Base-by-base conservation (phyloP, 2,113 vertebrate genomes). In the Odontophorus gujanensis region DNA sequence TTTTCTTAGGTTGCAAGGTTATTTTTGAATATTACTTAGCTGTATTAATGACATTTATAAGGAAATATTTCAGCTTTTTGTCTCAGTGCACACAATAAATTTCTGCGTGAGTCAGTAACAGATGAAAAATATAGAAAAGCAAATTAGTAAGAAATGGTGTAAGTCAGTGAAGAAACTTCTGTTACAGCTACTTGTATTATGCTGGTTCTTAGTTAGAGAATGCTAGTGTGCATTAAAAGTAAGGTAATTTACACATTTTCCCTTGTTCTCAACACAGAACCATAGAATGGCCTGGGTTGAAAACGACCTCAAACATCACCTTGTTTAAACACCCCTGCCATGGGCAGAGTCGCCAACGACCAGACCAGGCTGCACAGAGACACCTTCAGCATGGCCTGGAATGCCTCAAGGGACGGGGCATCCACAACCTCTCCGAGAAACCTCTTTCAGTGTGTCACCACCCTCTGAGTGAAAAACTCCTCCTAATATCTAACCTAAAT, bases 201-300 rank as follows among this genome's bases (percentile, higher is more conserved):
- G 4, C 3, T 65, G 2, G 3, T 36, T 87, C 9, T 82, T 20
- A 28, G 0, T 68, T 85, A 73, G 53, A 73, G 7, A 77, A 40
- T 24, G 2, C 1, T 62, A 22, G 1, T 26, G 4, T 30, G 6
- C 3, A 7, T 73, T 90, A 8, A 62, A 9, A 0, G 68, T 67
- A 61, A 53, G 4, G 7, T 2, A 62, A 76, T 85, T 77, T 62
- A 30, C 4, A 24, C 4, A 47, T 83, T 74, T 26, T 48, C 0
- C 51, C 10, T 45, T 45, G 5, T 19, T 73, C 15, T 53, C 40
- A 40, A 40, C 40, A 40, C 10, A 40, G 40, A 40, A 40, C 12
- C 40, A 40, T 40, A 13, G 40, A 40, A 40, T 40, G 40, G 40
- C 40, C 40, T 40, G 12, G 40, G 40, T 40, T 40, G 40, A 40